Conservation (phyloP, 2,113 vertebrate genomes). For the Lipophrys pholis region DNA sequence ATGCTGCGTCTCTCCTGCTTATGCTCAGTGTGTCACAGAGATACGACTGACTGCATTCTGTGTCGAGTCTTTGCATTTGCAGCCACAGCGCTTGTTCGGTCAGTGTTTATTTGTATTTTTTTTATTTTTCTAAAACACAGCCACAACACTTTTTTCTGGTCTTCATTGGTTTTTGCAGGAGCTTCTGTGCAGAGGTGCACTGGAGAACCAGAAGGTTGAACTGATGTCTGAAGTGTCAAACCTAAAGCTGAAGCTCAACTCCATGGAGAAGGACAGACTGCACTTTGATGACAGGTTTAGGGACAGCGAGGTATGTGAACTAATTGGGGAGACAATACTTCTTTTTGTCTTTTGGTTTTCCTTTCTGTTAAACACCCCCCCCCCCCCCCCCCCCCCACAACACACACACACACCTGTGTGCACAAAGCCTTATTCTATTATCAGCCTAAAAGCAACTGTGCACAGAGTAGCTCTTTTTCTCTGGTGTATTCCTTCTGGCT, state of each 20-base stretch:
- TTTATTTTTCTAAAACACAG: background rate
- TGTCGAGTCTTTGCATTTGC: background rate
- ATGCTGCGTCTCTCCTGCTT: background rate
- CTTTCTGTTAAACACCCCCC: too few species aligned
- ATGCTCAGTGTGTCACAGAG: background rate
- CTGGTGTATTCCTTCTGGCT: background rate
- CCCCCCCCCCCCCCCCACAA: too few species aligned
- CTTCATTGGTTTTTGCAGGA: slow-evolving; percentile 82
- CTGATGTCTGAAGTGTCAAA: slow-evolving; percentile 95
- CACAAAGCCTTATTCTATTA: slow-evolving; percentile 28
- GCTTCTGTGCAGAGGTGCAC: slow-evolving; percentile 90
- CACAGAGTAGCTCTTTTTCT: background rate
- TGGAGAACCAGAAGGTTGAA: slow-evolving; percentile 96
- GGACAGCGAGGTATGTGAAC: slow-evolving; percentile 89
- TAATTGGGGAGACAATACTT: background rate
- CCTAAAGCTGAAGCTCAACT: slow-evolving; percentile 91
- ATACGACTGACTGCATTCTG: background rate
- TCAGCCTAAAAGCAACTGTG: slow-evolving; percentile 32
- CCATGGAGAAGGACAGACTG: slow-evolving; percentile 89
- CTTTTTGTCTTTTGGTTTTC: slow-evolving; percentile 25
- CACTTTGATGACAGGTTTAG: slow-evolving; percentile 91
- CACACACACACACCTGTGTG: slow-evolving; percentile 27
- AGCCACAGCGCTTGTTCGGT: background rate
- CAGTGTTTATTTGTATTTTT: background rate
- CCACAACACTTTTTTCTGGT: background rate